These are phyloP conservation scores for Engraulis encrasicolus DNA, from an alignment of 2,113 vertebrate species.

Conservation along the genomic window DNA sequence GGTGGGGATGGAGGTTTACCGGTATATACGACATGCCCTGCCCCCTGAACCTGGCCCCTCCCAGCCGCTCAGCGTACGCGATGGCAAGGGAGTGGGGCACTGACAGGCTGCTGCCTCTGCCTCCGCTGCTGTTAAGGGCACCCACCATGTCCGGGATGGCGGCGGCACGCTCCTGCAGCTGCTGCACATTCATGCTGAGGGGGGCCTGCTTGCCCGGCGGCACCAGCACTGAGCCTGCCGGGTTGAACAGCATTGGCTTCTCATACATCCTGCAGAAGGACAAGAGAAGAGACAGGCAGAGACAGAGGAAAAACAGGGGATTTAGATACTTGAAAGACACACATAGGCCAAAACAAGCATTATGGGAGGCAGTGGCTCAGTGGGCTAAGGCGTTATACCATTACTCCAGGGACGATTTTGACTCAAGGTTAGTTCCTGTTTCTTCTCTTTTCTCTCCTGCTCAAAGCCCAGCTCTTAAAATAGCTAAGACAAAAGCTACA, in stretches of 20 bases:
- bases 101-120: constrained; percentile 29
- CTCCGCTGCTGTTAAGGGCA: too few relatives aligned
- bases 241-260: constrained; percentile 87
- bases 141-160: constrained; percentile 94
- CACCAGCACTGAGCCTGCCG: constrained; percentile 84
- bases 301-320: too few relatives aligned
- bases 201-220: constrained; percentile 85
- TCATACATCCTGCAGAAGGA: constrained; percentile 60
- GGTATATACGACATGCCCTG: constrained; percentile 30
- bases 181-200: constrained; percentile 90
- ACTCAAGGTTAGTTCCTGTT: too few relatives aligned
- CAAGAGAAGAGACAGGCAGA: constrained; percentile 59
- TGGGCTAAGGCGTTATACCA: too few relatives aligned
- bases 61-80: constrained; percentile 47
- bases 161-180: constrained; percentile 92
- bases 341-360: constrained; percentile 37
- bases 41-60: constrained; percentile 30
- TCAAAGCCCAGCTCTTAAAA: too few relatives aligned
- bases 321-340: constrained; percentile 65
- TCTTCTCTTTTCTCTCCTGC: too few relatives aligned
- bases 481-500: too few relatives aligned
- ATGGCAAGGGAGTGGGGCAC: constrained; percentile 45
- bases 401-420: too few relatives aligned
- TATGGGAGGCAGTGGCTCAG: too few relatives aligned
- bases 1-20: constrained; percentile 42